phyloP scores from a whole-genome alignment of 2,797 vertebrate genomes.

The Podarcis lilfordi region DNA sequence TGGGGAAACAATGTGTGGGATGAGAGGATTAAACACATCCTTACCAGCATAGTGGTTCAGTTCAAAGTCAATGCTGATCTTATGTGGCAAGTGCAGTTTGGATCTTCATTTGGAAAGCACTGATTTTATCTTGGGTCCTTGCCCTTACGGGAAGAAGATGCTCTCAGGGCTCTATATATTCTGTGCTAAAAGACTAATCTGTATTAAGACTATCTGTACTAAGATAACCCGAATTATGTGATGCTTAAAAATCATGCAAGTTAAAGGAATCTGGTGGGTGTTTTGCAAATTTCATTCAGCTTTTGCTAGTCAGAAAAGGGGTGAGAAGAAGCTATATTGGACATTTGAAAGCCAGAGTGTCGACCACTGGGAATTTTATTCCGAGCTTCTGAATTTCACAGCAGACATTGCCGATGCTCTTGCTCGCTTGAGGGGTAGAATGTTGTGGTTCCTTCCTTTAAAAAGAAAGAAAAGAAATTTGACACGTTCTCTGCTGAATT shows the following conservation, averaged over 20 bases:
- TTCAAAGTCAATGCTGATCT: too few relatives aligned
- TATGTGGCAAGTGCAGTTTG: too few relatives aligned
- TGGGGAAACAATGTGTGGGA: too few relatives aligned
- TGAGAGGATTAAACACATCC: too few relatives aligned
- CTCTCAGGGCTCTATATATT: not conserved
- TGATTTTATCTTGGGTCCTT: not conserved
- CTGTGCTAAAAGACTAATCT: not conserved
- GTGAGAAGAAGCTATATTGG: not conserved
- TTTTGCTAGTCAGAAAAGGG: not conserved
- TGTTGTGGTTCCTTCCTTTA: not conserved
- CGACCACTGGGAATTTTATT: not conserved
- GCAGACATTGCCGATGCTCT: too few relatives aligned
- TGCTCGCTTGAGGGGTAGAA: not conserved
- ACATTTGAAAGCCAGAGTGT: not conserved
- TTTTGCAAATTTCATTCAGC: not conserved
- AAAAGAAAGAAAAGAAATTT: too few relatives aligned
- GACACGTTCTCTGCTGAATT: not conserved
- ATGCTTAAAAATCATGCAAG: not conserved
- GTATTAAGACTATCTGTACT: not conserved
- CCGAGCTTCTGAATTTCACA: not conserved
- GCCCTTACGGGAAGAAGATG: too few relatives aligned
- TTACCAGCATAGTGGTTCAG: too few relatives aligned
- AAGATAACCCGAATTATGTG: not conserved
- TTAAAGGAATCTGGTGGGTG: not conserved
- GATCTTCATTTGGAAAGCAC: not conserved